A percentile compares a stretch with the other conserved stretches of the same genome.
Evolutionary conservation across 2,888 invertebrate species (phyloP).

Genomic region (Stenotaenia linearis): DNA sequence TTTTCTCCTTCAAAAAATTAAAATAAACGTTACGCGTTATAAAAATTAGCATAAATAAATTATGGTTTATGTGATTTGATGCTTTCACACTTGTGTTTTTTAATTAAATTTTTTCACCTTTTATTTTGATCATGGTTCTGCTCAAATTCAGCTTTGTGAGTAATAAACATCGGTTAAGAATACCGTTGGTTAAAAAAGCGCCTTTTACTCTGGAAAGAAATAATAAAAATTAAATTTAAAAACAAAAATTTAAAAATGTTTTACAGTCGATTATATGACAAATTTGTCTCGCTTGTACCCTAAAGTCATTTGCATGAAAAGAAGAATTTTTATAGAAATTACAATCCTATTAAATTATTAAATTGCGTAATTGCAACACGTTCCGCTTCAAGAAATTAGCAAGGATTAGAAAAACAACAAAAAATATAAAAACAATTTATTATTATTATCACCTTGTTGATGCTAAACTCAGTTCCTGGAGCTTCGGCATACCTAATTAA

Average conservation of each 20-base stretch:
- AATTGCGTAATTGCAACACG: background rate
- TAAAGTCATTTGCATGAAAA: background rate
- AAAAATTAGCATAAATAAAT: background rate
- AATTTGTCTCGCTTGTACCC: background rate
- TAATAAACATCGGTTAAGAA: background rate
- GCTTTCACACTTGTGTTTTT: background rate
- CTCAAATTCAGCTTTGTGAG: constrained; percentile 1
- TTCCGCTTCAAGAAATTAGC: background rate
- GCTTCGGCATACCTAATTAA: background rate
- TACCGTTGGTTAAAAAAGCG: background rate
- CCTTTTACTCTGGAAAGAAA: background rate
- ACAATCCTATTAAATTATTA: background rate
- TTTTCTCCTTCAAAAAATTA: background rate
- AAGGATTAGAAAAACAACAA: background rate
- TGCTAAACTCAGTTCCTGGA: constrained; percentile 8
- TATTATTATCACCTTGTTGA: background rate
- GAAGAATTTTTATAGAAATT: background rate
- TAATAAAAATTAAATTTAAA: background rate
- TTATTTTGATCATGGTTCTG: background rate
- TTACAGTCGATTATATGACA: background rate
- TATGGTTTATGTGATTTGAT: too few species aligned
- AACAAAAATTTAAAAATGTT: background rate
- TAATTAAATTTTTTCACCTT: background rate
- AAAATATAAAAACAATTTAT: background rate
- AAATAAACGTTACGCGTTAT: background rate